Base-by-base conservation (phyloP, 2,888 invertebrate genomes). In the Diplazon laetatorius region DNA sequence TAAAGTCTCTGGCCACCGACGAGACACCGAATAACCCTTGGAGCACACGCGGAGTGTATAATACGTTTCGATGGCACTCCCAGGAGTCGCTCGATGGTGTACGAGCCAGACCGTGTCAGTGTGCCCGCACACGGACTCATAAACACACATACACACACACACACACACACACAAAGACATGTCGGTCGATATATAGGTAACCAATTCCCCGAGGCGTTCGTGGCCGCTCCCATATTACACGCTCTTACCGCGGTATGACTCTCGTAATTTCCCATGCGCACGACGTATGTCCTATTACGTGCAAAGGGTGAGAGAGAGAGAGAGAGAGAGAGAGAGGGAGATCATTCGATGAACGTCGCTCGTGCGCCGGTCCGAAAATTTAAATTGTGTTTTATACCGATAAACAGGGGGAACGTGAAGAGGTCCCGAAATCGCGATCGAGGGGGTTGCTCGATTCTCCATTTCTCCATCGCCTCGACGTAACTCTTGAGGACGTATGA, bases 181-280 rank as follows among this genome's bases (percentile, higher is more conserved):
- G 55, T 30, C n/a, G 20, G 59, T 37, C n/a, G 59, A 42, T 42
- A n/a, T n/a, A 77, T 72, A 50, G 79, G 74, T 80, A 83, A n/a
- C 80, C 84, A 85, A 86, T 86, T 86, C 86, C 87, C 85, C 65
- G 84, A 83, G 86, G 87, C 86, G 84, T 78, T 75, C 68, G 73
- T 72, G 55, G 66, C 55, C 16, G 48, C 68, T 72, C 72, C 68
- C 68, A 70, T 76, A 57, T 5, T 52, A 46, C 55, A 55, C 63
- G 62, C 73, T 74, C 59, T 74, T 46, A 42, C 20, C 30, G 46
- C 18, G 35, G 35, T 42, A 39, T 57, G 57, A 63, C 62, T 72
- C 78, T 39, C 68, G 72, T 81, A 83, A 87, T 88, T 88, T 88
- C 88, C 87, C 87, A 88, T 87, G 83, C 86, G 82, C 80, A 66